These are phyloP conservation scores for Drosophila limbata DNA, from an alignment of 2,888 invertebrate species.

Conservation along the genomic window DNA sequence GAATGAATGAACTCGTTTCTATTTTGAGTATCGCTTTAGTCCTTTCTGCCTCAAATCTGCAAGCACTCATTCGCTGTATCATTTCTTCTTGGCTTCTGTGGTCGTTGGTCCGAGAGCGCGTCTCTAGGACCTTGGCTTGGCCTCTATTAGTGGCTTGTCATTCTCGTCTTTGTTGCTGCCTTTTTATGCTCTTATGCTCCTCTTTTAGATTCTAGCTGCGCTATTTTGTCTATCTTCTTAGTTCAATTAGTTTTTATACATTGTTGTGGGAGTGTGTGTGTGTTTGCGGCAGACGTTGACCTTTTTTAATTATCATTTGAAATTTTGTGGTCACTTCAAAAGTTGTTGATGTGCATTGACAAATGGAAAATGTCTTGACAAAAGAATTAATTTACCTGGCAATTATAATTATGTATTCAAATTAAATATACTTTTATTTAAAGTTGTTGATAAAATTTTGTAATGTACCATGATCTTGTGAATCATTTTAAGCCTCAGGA, in stretches of 20 bases:
- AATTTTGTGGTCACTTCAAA: conserved; percentile 49
- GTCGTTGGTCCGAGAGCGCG: conserved; percentile 45
- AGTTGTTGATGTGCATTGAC: conserved; percentile 21
- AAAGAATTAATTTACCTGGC: neutral
- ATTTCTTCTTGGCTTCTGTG: conserved; percentile 38
- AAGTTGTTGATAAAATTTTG: too few relatives aligned
- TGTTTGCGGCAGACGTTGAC: conserved; percentile 53
- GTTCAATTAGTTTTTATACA: conserved; percentile 11
- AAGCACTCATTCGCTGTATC: conserved; percentile 37
- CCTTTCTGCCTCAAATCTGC: conserved; percentile 52
- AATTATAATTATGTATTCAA: too few relatives aligned
- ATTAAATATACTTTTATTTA: too few relatives aligned
- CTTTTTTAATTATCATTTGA: conserved; percentile 67
- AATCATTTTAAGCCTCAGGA: too few relatives aligned
- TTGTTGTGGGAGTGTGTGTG: conserved; percentile 4
- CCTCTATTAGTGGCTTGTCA: conserved; percentile 61
- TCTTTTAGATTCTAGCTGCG: conserved; percentile 24
- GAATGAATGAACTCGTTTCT: conserved; percentile 55
- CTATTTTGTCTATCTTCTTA: conserved; percentile 34
- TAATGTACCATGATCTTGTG: too few relatives aligned
- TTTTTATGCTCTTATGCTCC: conserved; percentile 45
- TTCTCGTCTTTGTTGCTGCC: conserved; percentile 32
- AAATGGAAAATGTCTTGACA: neutral
- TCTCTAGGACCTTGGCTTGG: conserved; percentile 55
- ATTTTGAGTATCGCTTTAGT: conserved; percentile 62